These are phyloP conservation scores for Pristis pectinata DNA, from an alignment of 2,797 vertebrate genomes.

Conservation along the genomic window DNA sequence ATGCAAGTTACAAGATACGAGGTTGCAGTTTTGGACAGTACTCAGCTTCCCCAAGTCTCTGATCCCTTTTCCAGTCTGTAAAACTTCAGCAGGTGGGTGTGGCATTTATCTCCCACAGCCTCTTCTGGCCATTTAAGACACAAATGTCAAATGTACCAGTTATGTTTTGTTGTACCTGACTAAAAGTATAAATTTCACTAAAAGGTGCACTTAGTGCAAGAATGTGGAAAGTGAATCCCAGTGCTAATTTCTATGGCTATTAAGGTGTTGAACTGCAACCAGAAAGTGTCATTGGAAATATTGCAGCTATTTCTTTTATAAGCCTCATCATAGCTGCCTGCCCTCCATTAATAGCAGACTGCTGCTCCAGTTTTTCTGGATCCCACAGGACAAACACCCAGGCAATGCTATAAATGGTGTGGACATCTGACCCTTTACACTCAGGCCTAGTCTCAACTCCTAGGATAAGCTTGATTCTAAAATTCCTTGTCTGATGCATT, in stretches of 20 bases:
- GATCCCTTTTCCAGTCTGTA: too few relatives aligned
- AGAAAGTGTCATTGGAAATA: not conserved
- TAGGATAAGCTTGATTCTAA: not conserved
- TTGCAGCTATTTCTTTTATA: not conserved
- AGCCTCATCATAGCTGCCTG: not conserved
- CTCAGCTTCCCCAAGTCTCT: too few relatives aligned
- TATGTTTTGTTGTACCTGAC: too few relatives aligned
- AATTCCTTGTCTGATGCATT: not conserved
- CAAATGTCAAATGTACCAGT: too few relatives aligned
- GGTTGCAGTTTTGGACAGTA: too few relatives aligned
- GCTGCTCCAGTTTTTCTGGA: not conserved
- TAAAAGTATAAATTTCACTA: too few relatives aligned
- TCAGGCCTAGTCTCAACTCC: not conserved
- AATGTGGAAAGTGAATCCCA: not conserved
- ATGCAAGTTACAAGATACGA: too few relatives aligned
- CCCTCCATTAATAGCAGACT: not conserved
- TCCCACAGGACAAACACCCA: not conserved
- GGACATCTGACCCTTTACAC: not conserved
- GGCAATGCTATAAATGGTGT: not conserved
- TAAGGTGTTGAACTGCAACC: not conserved
- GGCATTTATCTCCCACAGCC: too few relatives aligned
- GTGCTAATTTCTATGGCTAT: not conserved
- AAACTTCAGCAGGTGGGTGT: too few relatives aligned
- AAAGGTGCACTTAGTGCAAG: not conserved
- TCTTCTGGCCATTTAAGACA: too few relatives aligned